A percentile compares a stretch with the other conserved stretches of the same genome.
These are phyloP conservation scores for Acrocephalus kingi DNA, from an alignment of 2,113 vertebrate species.

Conservation along the genomic window DNA sequence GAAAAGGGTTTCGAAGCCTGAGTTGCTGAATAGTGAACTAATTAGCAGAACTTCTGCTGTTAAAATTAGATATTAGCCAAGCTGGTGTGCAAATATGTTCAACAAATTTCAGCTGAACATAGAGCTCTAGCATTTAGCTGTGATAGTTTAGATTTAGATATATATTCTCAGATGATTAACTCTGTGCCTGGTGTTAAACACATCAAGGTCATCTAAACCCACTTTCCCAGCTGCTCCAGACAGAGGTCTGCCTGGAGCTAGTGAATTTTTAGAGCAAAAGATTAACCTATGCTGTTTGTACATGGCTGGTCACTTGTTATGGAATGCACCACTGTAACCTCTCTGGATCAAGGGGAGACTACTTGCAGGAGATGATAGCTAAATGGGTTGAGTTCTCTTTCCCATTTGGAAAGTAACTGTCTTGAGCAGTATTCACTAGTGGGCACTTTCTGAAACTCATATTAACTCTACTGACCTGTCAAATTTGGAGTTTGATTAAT, in stretches of 20 bases:
- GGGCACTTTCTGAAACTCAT: background rate
- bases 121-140: background rate
- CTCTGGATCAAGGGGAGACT: background rate
- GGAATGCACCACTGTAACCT: background rate
- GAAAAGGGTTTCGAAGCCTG: background rate
- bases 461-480: background rate
- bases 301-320: background rate
- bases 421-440: background rate
- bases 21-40: constrained; percentile 4
- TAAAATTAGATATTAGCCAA: constrained; percentile 44
- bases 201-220: constrained; percentile 5
- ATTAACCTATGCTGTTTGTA: background rate
- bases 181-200: background rate
- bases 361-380: background rate
- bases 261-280: constrained; percentile 31
- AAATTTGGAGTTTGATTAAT: constrained; percentile 12
- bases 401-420: background rate
- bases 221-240: background rate
- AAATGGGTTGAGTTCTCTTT: background rate
- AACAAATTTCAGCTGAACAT: background rate
- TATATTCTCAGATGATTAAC: background rate
- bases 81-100: constrained; percentile 9
- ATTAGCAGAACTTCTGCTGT: constrained; percentile 30
- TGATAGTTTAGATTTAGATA: background rate
- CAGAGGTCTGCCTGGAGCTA: constrained; percentile 9